These are phyloP conservation scores for Pseudomyrmex pallidus DNA, from an alignment of 1,140 invertebrate genomes.

Conservation along the genomic window DNA sequence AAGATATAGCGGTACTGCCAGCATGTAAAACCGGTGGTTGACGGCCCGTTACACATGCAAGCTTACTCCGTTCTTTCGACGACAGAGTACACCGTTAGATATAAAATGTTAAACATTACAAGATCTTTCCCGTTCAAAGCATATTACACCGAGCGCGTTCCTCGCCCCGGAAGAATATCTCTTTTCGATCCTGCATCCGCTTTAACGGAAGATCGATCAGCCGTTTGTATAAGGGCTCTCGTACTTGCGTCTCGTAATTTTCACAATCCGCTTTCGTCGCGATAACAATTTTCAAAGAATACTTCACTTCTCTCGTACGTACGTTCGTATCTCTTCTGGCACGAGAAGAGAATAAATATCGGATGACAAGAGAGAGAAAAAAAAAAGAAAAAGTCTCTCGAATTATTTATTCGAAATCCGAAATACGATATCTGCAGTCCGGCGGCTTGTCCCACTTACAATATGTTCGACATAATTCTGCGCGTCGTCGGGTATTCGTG, in stretches of 20 bases:
- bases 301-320: not conserved
- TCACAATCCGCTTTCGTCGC: conserved; percentile 27
- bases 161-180: not conserved
- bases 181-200: conserved; percentile 24
- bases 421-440: conserved; percentile 40
- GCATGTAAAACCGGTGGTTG: conserved; percentile 9
- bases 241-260: conserved; percentile 11
- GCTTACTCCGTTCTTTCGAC: not conserved
- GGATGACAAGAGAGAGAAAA: not conserved
- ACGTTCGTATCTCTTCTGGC: not conserved
- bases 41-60: not conserved
- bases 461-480: conserved; percentile 40
- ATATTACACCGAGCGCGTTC: too few species aligned
- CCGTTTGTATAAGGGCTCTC: conserved; percentile 11
- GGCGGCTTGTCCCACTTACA: conserved; percentile 40
- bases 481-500: conserved; percentile 42
- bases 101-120: conserved; percentile 4
- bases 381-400: not conserved
- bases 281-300: conserved; percentile 29
- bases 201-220: conserved; percentile 37
- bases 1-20: not conserved
- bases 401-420: conserved; percentile 57
- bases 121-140: not conserved
- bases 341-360: conserved; percentile 7
- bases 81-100: not conserved